Evolutionary conservation across 2,888 invertebrate species (phyloP).

Genomic region (Hydriomena furcata): DNA sequence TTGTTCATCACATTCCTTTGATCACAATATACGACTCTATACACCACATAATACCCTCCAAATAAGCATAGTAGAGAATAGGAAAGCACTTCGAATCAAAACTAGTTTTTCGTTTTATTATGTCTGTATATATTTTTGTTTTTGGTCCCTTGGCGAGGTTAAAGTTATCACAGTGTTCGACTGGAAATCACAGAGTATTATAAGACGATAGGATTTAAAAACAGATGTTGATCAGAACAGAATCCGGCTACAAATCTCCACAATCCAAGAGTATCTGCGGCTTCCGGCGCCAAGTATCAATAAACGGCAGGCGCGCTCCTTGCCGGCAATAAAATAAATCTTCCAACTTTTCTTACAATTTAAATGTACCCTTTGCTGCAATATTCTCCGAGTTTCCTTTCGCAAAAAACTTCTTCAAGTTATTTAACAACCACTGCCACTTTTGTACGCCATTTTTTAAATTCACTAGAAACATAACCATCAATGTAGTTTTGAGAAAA

Average conservation of each 20-base stretch:
- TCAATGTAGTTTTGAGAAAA: slow-evolving; percentile 11
- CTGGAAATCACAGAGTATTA: neutral
- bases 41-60: too few relatives aligned
- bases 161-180: neutral
- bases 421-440: neutral
- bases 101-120: too few relatives aligned
- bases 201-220: slow-evolving; percentile 1
- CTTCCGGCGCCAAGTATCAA: slow-evolving; percentile 28
- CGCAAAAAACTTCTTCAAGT: slow-evolving; percentile 4
- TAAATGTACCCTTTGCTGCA: slow-evolving; percentile 26
- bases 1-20: too few relatives aligned
- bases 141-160: too few relatives aligned
- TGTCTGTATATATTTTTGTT: too few relatives aligned
- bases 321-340: slow-evolving; percentile 27
- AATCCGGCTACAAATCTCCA: slow-evolving; percentile 21
- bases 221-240: slow-evolving; percentile 20
- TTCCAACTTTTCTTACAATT: slow-evolving; percentile 30
- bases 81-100: too few relatives aligned
- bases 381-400: slow-evolving; percentile 19
- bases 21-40: too few relatives aligned
- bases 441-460: neutral
- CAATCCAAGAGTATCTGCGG: slow-evolving; percentile 13
- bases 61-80: too few relatives aligned
- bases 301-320: slow-evolving; percentile 31
- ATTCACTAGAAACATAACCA: neutral